phyloP scores from a whole-genome alignment of 2,888 invertebrate species.

The Mesorhabditis sp. region DNA sequence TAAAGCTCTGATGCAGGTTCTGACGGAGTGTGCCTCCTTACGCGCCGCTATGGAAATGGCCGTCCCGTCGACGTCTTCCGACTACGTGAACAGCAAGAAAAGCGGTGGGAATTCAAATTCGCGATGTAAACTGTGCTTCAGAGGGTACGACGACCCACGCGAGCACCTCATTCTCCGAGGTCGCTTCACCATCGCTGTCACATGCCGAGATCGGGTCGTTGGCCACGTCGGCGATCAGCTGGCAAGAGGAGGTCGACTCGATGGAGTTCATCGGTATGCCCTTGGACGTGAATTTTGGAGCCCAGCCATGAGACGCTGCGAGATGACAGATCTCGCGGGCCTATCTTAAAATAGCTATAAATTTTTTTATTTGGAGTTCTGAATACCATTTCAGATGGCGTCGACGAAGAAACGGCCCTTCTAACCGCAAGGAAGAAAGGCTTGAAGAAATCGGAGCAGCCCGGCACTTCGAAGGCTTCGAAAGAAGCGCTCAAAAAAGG shows the following conservation, averaged over 20 bases:
- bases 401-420: slow-evolving; percentile 15
- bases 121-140: too few relatives aligned
- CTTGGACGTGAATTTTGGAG: background rate
- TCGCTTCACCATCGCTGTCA: background rate
- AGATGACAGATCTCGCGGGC: too few relatives aligned
- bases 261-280: slow-evolving; percentile 30
- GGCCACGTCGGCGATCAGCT: slow-evolving; percentile 32
- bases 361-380: too few relatives aligned
- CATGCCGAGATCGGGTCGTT: slow-evolving; percentile 8
- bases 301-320: too few relatives aligned
- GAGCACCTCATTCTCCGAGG: background rate
- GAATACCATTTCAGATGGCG: slow-evolving; percentile 14
- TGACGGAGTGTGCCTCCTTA: slow-evolving; percentile 29
- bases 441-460: background rate
- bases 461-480: background rate
- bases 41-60: slow-evolving; percentile 24
- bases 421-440: slow-evolving; percentile 7
- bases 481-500: slow-evolving; percentile 9
- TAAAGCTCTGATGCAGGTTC: slow-evolving; percentile 13
- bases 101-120: too few relatives aligned
- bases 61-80: background rate
- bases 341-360: too few relatives aligned
- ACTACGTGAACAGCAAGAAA: too few relatives aligned
- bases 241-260: slow-evolving; percentile 38
- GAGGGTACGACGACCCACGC: background rate